A percentile compares a stretch with the other conserved stretches of the same genome.
Conservation (phyloP, 2,888 invertebrate genomes). For the Drosophila merina region DNA sequence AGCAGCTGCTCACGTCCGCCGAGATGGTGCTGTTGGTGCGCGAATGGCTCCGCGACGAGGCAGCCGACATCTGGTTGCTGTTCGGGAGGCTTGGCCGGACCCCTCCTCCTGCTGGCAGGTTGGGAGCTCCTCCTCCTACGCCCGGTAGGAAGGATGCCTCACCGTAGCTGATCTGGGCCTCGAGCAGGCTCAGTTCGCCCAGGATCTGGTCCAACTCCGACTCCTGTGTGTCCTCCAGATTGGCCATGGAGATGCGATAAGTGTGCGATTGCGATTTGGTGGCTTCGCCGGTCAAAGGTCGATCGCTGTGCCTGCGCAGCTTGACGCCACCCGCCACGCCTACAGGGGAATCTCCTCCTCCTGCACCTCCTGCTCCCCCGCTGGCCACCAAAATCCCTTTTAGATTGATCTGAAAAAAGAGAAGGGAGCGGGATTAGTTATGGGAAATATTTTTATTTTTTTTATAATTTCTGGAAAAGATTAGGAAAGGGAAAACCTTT, state of each 20-base stretch:
- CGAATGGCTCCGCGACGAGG: conserved; percentile 79
- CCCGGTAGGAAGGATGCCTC: conserved; percentile 72
- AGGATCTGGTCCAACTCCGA: conserved; percentile 98
- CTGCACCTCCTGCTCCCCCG: conserved; percentile 56
- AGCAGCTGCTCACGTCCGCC: conserved; percentile 81
- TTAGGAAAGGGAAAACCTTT: neutral
- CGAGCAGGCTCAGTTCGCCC: conserved; percentile 96
- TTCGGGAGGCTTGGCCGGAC: neutral
- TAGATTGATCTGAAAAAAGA: conserved; percentile 53
- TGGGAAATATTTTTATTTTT: neutral
- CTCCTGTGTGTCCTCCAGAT: conserved; percentile 97
- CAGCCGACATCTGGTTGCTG: conserved; percentile 54
- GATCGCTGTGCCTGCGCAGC: conserved; percentile 77
- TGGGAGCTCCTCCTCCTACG: conserved; percentile 31
- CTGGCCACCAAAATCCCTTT: conserved; percentile 62
- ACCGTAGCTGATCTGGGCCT: conserved; percentile 85
- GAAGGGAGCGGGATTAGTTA: neutral
- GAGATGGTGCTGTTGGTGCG: conserved; percentile 84
- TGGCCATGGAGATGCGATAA: conserved; percentile 96
- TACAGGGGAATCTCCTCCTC: conserved; percentile 36
- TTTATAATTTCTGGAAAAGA: neutral
- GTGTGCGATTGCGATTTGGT: conserved; percentile 73
- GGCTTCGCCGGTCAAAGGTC: conserved; percentile 61
- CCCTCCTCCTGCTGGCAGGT: conserved; percentile 7
- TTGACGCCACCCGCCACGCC: conserved; percentile 70